phyloP scores from a whole-genome alignment of 2,113 vertebrate genomes.

The Cinclus cinclus region DNA sequence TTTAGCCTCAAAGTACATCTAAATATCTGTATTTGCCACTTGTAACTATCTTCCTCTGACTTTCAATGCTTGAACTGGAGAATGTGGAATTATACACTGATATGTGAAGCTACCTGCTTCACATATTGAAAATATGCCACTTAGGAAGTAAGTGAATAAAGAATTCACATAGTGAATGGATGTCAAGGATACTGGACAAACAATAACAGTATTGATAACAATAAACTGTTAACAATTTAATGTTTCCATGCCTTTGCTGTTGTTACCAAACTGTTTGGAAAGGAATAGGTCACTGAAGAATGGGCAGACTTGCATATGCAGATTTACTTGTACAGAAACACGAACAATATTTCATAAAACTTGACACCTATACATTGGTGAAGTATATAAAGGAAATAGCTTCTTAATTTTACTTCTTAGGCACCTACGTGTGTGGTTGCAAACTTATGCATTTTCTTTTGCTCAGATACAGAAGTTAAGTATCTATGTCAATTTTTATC shows the following conservation, averaged over 20 bases:
- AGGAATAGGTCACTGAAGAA: neutral
- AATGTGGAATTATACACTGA: neutral
- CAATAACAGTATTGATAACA: neutral
- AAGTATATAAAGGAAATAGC: neutral
- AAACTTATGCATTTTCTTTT: neutral
- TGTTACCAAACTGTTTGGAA: neutral
- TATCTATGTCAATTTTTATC: neutral
- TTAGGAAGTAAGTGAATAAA: neutral
- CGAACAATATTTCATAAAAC: neutral
- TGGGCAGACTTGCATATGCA: neutral
- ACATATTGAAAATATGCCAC: neutral
- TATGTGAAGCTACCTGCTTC: neutral
- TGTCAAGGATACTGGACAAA: neutral
- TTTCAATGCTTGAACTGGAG: neutral
- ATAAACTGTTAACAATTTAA: neutral
- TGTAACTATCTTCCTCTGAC: neutral
- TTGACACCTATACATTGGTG: neutral
- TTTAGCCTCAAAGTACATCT: neutral
- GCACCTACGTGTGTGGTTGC: neutral
- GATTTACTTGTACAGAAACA: neutral
- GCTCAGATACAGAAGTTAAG: neutral
- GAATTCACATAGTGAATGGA: neutral
- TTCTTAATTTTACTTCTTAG: neutral
- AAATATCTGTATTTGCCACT: neutral
- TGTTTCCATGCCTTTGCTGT: neutral